Evolutionary conservation across 2,888 invertebrate genomes (phyloP), one percentile per base, ranked within the genome.

Genomic region (Drosophila buzzatii): DNA sequence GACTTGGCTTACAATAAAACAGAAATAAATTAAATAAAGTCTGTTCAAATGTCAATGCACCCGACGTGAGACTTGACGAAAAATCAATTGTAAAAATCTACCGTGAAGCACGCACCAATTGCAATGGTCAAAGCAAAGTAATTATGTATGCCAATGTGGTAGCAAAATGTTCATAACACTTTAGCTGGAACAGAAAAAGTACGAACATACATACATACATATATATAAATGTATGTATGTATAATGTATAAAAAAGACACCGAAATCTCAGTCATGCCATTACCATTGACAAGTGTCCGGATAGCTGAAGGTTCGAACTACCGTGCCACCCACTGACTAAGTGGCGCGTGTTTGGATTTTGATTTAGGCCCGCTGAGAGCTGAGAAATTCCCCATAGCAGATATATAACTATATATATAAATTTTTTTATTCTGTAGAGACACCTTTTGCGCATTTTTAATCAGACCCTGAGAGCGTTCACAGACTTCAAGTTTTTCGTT

Each of bases 301-400:
- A 14, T n/a, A 47, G 44, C 47, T 47, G 37, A 41, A 58, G 58
- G 37, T 59, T 42, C 57, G 51, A 59, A 47, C 44, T 64, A 52
- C 52, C 51, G 62, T n/a, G 10, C 81, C 83, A 82, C 82, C 81
- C 82, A 82, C 75, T 55, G 67, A 79, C 84, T 79, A 71, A 79
- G 55, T 71, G 79, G 76, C 66, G 89, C 85, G 85, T 85, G 85
- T 86, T 89, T 77, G 69, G 85, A 86, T 79, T 85, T 83, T 81
- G 84, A 85, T 83, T 86, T 83, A 76, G 85, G 83, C 75, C 37
- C 55, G n/a, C n/a, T 35, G 42, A 20, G 66, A 49, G 41, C 67
- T 67, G 67, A 35, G 55, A 51, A 44, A 71, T 72, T 52, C 47
- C 63, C 70, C 27, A 37, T 23, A 47, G 51, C 49, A 31, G 31